Conservation (phyloP, 2,888 invertebrate species). For the Rambutsinella grinnellia region DNA sequence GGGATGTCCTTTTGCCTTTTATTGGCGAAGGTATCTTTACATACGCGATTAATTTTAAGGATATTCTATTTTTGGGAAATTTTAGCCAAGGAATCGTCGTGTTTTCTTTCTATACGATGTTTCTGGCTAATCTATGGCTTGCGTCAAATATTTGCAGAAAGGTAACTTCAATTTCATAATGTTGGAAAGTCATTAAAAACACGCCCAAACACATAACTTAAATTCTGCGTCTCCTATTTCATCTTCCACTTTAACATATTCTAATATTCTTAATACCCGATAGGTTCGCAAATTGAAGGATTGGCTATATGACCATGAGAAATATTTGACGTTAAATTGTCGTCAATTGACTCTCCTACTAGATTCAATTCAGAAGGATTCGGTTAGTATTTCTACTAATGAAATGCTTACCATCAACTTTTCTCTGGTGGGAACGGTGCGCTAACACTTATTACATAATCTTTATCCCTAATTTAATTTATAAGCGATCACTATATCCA, state of each 20-base stretch:
- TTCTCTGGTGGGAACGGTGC: constrained; percentile 46
- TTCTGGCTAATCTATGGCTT: constrained; percentile 6
- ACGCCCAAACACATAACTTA: too few species aligned
- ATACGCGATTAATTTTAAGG: constrained; percentile 40
- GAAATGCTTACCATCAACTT: constrained; percentile 28
- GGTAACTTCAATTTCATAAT: too few species aligned
- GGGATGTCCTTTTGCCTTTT: constrained; percentile 21
- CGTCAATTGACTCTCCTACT: constrained; percentile 19
- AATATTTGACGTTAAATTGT: constrained; percentile 19
- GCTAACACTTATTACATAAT: too few species aligned
- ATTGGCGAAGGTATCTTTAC: constrained; percentile 37
- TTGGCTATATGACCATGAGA: constrained; percentile 41
- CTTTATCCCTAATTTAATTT: too few species aligned
- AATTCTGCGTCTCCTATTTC: too few species aligned
- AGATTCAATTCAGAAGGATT: constrained; percentile 32
- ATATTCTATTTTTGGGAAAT: constrained; percentile 33
- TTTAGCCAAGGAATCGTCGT: constrained; percentile 22
- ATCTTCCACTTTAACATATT: too few species aligned
- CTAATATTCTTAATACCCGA: too few species aligned
- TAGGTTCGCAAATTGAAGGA: constrained; percentile 24
- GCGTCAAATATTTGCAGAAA: constrained; percentile 30
- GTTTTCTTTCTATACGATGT: constrained; percentile 13
- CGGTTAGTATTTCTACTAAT: constrained; percentile 19
- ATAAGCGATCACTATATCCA: too few species aligned
- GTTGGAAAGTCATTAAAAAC: too few species aligned